Conservation (phyloP, 2,113 vertebrate genomes). For the Montifringilla adamsi region DNA sequence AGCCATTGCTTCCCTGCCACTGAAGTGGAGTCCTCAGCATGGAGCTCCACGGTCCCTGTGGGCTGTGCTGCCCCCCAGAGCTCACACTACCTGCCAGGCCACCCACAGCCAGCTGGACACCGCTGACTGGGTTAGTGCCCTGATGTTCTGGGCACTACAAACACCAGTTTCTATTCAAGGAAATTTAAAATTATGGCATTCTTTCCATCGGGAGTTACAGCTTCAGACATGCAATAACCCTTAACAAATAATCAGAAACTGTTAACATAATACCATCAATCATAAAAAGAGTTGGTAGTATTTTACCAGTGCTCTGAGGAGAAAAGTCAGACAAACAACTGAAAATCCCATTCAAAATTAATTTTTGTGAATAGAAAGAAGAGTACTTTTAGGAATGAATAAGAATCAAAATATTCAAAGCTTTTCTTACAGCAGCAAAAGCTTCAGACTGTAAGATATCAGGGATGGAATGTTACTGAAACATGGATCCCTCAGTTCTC, state of each 20-base stretch:
- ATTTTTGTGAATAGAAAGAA: not conserved
- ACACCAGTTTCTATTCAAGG: not conserved
- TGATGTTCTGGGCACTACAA: not conserved
- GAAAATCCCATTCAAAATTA: not conserved
- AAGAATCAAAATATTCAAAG: not conserved
- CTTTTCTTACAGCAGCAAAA: not conserved
- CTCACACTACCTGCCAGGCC: too few relatives aligned
- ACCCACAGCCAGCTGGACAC: not conserved
- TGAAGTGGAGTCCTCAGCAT: not conserved
- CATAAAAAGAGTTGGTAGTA: not conserved
- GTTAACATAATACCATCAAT: not conserved
- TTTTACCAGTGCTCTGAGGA: not conserved
- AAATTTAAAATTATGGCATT: slow-evolving; percentile 19
- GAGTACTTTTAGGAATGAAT: not conserved
- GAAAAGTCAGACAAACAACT: not conserved
- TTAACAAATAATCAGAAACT: not conserved
- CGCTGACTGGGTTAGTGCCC: not conserved
- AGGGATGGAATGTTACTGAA: not conserved
- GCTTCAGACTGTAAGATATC: not conserved
- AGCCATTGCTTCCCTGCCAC: not conserved
- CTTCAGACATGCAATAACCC: not conserved
- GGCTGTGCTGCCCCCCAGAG: not conserved
- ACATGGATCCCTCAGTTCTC: not conserved
- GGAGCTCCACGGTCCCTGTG: not conserved
- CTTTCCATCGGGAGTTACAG: not conserved